Evolutionary conservation across 2,888 invertebrate genomes (phyloP).

Genomic region (Chloroclysta siterata): DNA sequence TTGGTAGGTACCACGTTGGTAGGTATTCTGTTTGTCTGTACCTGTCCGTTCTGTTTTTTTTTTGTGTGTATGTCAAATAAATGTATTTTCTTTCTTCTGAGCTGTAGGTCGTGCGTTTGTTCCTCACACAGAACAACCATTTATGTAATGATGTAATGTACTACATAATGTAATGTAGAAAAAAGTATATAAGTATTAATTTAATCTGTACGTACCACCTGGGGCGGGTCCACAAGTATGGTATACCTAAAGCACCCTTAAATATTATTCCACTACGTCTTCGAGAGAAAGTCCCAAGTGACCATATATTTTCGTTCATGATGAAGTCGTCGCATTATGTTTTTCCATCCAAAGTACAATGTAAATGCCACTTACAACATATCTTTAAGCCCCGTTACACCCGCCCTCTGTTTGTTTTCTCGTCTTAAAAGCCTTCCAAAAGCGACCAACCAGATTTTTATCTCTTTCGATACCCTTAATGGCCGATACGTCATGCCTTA

Average conservation of each 20-base stretch:
- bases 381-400: conserved; percentile 43
- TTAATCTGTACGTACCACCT: too few relatives aligned
- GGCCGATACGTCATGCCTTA: conserved; percentile 53
- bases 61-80: too few relatives aligned
- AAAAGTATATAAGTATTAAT: too few relatives aligned
- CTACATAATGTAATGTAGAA: too few relatives aligned
- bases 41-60: too few relatives aligned
- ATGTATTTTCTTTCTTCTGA: too few relatives aligned
- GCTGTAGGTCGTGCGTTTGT: too few relatives aligned
- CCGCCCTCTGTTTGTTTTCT: conserved; percentile 62
- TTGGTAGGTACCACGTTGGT: too few relatives aligned
- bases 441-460: conserved; percentile 60
- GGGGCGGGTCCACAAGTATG: too few relatives aligned
- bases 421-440: conserved; percentile 54
- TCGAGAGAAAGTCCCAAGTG: conserved; percentile 1
- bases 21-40: too few relatives aligned
- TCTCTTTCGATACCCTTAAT: conserved; percentile 66
- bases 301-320: conserved; percentile 5
- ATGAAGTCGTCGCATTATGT: conserved; percentile 11
- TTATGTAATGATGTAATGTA: too few relatives aligned
- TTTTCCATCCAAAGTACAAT: conserved; percentile 14
- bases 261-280: background rate
- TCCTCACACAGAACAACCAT: too few relatives aligned
- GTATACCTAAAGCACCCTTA: background rate
- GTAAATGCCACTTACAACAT: conserved; percentile 22